These are phyloP conservation scores for Nemotelus nigrinus DNA, from an alignment of 2,888 invertebrate genomes.

Conservation along the genomic window DNA sequence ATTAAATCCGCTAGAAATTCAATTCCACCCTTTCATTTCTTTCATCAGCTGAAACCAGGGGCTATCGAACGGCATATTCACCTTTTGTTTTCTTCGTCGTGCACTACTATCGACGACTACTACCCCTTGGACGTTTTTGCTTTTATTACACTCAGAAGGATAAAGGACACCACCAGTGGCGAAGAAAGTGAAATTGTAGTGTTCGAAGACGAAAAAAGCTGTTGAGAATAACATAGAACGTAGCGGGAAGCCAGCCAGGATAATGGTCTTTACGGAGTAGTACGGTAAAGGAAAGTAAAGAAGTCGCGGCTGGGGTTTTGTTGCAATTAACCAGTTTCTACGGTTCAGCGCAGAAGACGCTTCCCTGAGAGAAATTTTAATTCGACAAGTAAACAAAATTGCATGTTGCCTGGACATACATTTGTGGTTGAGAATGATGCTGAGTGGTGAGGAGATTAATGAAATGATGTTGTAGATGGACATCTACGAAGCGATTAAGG, in stretches of 20 bases:
- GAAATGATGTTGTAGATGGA: neutral
- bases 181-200: neutral
- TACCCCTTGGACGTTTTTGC: neutral
- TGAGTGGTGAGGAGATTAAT: neutral
- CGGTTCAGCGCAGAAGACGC: neutral
- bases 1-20: neutral
- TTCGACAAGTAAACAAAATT: neutral
- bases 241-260: neutral
- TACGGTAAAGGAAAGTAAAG: neutral
- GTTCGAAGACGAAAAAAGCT: neutral
- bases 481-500: neutral
- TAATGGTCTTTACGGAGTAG: neutral
- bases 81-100: neutral
- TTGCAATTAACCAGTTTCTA: neutral
- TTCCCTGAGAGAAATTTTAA: neutral
- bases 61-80: neutral
- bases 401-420: neutral
- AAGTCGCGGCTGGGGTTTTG: neutral
- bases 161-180: neutral
- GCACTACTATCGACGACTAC: neutral
- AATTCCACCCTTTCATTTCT: constrained; percentile 1
- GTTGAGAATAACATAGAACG: neutral
- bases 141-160: neutral
- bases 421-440: neutral
- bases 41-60: neutral